phyloP scores from a whole-genome alignment of 2,888 invertebrate genomes.

The Orthosia gracilis region DNA sequence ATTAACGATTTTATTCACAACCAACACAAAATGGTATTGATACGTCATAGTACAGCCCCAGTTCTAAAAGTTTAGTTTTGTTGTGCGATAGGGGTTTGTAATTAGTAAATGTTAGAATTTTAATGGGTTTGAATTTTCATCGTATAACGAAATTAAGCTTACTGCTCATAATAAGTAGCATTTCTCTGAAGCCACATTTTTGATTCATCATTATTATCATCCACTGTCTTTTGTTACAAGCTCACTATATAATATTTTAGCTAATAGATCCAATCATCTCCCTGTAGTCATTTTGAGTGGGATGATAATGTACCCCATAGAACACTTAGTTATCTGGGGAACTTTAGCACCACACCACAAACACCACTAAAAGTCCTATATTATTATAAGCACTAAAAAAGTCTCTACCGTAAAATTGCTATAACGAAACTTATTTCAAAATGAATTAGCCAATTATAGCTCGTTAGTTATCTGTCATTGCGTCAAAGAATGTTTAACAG shows the following conservation, averaged over 20 bases:
- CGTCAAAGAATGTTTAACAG: too few species aligned
- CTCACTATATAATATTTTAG: too few species aligned
- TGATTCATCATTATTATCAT: too few species aligned
- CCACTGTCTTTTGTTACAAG: too few species aligned
- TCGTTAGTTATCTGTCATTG: too few species aligned
- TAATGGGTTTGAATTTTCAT: constrained; percentile 2
- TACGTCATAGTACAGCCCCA: neutral
- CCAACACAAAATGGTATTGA: neutral
- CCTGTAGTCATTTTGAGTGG: neutral
- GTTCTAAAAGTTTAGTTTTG: constrained; percentile 14
- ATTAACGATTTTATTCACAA: neutral
- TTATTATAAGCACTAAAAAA: too few species aligned
- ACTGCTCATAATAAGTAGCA: constrained; percentile 26
- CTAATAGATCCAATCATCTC: too few species aligned
- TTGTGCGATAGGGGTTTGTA: constrained; percentile 6
- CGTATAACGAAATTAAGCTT: constrained; percentile 22
- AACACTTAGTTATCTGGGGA: too few species aligned
- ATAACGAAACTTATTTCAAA: too few species aligned
- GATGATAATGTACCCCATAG: neutral
- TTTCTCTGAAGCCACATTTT: constrained; percentile 32
- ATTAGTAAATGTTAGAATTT: neutral
- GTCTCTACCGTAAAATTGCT: too few species aligned
- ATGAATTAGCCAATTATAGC: too few species aligned
- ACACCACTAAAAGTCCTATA: neutral
- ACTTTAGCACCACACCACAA: neutral